Percentiles rank a stretch among this genome's conserved stretches.
These are phyloP conservation scores for Cherax destructor DNA, from an alignment of 1,140 invertebrate genomes.

Conservation along the genomic window DNA sequence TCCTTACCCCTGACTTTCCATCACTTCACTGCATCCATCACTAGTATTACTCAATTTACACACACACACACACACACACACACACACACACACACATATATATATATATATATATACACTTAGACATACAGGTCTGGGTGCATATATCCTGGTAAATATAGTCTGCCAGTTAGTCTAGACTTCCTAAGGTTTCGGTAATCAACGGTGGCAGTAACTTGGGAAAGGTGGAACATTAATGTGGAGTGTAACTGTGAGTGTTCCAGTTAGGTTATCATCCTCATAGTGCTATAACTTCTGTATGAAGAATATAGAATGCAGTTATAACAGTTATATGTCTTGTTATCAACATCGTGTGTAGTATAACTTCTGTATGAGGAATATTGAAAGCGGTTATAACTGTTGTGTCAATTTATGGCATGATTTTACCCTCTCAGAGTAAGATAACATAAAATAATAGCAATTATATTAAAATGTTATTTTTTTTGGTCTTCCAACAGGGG, in stretches of 20 bases:
- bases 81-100: conserved; percentile 15
- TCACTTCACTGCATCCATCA: background rate
- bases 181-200: background rate
- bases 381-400: background rate
- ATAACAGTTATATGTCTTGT: background rate
- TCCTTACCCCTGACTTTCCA: background rate
- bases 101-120: too few relatives aligned
- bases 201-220: background rate
- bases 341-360: background rate
- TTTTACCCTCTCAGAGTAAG: background rate
- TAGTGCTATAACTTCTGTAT: too few relatives aligned
- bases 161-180: background rate
- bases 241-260: background rate
- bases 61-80: conserved; percentile 19
- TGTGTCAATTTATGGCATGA: background rate
- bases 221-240: background rate
- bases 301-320: background rate
- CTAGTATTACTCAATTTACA: background rate
- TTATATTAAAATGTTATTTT: background rate
- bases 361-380: background rate
- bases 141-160: background rate
- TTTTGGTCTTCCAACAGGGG: background rate
- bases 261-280: background rate
- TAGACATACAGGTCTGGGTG: background rate
- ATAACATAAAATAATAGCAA: background rate